A percentile compares a stretch with the other conserved stretches of the same genome.
These are phyloP conservation scores for Eptesicus fuscus DNA, from an alignment of 2,113 vertebrate genomes.

Conservation along the genomic window DNA sequence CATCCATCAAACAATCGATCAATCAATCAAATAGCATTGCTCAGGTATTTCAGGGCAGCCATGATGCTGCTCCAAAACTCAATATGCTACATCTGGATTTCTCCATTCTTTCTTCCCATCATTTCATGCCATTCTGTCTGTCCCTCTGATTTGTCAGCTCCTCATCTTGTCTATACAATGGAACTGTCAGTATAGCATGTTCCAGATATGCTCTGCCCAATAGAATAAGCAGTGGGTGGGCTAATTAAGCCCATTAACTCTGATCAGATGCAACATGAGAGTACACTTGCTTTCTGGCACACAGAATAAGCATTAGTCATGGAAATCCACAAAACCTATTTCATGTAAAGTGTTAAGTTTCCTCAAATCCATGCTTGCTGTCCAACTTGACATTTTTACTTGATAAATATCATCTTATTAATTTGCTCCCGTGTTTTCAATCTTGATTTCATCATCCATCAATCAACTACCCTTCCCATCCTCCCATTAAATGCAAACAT, in stretches of 20 bases:
- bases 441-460: conserved; percentile 18
- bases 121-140: not conserved
- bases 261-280: not conserved
- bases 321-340: not conserved
- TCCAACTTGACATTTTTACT: not conserved
- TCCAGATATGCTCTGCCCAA: not conserved
- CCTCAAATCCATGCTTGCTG: not conserved
- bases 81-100: not conserved
- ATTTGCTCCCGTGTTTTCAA: conserved; percentile 9
- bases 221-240: not conserved
- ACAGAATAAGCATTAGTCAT: not conserved
- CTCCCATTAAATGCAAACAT: not conserved
- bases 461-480: not conserved
- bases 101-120: not conserved
- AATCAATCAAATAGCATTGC: not conserved
- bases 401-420: conserved; percentile 35
- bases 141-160: not conserved
- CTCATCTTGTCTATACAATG: not conserved
- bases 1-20: not conserved
- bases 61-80: not conserved
- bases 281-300: not conserved
- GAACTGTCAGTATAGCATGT: not conserved
- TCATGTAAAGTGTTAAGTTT: not conserved
- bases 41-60: not conserved
- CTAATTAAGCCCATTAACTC: not conserved